Percentiles rank a stretch among this genome's conserved stretches.
Evolutionary conservation across 1,140 invertebrate genomes (phyloP).

Genomic region (Gonioctena quinquepunctata): DNA sequence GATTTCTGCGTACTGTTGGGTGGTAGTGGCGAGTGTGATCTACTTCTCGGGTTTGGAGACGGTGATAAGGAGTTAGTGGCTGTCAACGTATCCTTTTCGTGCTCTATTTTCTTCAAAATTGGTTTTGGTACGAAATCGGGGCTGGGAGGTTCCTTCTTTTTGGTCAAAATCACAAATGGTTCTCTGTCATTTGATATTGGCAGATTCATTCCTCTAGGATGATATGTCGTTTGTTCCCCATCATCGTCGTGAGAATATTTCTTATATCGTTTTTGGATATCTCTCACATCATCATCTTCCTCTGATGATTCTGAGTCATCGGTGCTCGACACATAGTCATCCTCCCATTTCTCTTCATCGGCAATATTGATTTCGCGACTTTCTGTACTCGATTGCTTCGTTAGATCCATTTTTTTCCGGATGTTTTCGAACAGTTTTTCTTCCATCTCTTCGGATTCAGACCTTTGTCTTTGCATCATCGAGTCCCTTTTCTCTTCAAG

Average conservation of each 20-base stretch:
- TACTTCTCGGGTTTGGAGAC: slow-evolving; percentile 14
- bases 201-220: slow-evolving; percentile 59
- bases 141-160: slow-evolving; percentile 62
- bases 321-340: slow-evolving; percentile 47
- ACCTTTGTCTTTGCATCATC: slow-evolving; percentile 37
- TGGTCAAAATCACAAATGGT: slow-evolving; percentile 61
- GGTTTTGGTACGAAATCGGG: slow-evolving; percentile 73
- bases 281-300: slow-evolving; percentile 26
- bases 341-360: slow-evolving; percentile 51
- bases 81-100: slow-evolving; percentile 17
- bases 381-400: slow-evolving; percentile 33
- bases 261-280: neutral
- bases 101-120: slow-evolving; percentile 66
- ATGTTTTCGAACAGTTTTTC: slow-evolving; percentile 46
- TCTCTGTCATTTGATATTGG: slow-evolving; percentile 53
- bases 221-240: slow-evolving; percentile 71
- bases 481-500: slow-evolving; percentile 30
- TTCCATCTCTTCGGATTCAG: slow-evolving; percentile 47
- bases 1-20: too few relatives aligned
- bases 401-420: slow-evolving; percentile 36
- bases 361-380: slow-evolving; percentile 39
- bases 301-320: slow-evolving; percentile 45
- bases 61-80: slow-evolving; percentile 8
- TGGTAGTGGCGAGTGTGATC: slow-evolving; percentile 36
- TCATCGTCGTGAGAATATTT: slow-evolving; percentile 52